phyloP scores from a whole-genome alignment of 2,113 vertebrate genomes.

The Galemys pyrenaicus region DNA sequence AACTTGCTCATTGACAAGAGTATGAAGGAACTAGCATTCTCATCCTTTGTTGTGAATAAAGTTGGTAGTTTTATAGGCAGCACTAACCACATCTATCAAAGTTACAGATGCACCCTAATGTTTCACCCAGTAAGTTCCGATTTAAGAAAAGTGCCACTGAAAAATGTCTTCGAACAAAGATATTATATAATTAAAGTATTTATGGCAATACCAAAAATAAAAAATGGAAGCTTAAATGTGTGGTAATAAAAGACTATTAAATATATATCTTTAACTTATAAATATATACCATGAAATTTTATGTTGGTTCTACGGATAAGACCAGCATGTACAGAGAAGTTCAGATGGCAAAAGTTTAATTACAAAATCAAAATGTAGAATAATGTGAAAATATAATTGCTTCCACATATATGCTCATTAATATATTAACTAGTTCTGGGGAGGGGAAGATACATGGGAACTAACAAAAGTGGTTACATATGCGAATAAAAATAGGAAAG shows the following conservation, averaged over 20 bases:
- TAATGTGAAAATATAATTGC: not conserved
- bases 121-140: not conserved
- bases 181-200: not conserved
- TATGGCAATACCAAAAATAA: not conserved
- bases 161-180: conserved; percentile 17
- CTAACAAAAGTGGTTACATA: not conserved
- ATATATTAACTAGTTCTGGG: not conserved
- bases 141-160: conserved; percentile 12
- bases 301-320: not conserved
- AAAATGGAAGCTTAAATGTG: not conserved
- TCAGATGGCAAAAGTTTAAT: not conserved
- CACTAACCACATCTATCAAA: not conserved
- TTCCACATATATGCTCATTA: not conserved
- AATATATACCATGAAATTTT: not conserved
- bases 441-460: not conserved
- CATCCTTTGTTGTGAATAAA: not conserved
- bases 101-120: not conserved
- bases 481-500: not conserved
- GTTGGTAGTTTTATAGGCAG: not conserved
- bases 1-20: not conserved
- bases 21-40: not conserved
- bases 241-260: not conserved
- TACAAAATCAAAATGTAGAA: conserved; percentile 8
- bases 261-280: conserved; percentile 18
- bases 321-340: not conserved